These are phyloP conservation scores for Columbina picui DNA, from an alignment of 2,113 vertebrate genomes.

Conservation along the genomic window DNA sequence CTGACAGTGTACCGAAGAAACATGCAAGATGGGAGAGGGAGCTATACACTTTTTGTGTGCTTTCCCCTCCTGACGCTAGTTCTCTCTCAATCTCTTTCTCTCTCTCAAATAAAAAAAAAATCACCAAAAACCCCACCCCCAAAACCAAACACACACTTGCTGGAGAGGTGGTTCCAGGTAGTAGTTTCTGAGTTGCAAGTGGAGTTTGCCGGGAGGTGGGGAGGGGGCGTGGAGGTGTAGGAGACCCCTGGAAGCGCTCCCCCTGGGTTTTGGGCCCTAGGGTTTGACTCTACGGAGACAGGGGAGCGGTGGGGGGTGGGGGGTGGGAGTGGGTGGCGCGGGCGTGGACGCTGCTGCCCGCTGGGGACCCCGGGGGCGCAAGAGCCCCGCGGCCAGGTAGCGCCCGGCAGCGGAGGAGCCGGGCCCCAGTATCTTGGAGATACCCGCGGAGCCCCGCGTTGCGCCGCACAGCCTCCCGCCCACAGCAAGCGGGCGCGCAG, in stretches of 20 bases:
- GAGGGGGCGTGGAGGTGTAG: too few species aligned
- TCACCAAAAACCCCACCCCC: background rate
- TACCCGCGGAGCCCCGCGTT: background rate
- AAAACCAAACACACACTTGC: background rate
- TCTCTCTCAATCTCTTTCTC: background rate
- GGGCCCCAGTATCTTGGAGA: too few species aligned
- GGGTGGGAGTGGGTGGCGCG: too few species aligned
- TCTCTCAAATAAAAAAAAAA: background rate
- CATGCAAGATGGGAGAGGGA: background rate
- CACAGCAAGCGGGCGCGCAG: background rate
- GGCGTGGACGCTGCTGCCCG: background rate
- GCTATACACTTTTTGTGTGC: background rate
- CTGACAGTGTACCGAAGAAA: background rate
- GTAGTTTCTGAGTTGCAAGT: background rate
- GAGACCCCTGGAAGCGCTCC: background rate
- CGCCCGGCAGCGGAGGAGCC: background rate
- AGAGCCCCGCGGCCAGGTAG: background rate
- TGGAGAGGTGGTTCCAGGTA: background rate
- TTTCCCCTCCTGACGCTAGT: background rate
- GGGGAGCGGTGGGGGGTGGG: too few species aligned
- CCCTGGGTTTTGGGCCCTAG: background rate
- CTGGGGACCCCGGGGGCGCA: too few species aligned
- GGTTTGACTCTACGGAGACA: background rate
- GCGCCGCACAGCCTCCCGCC: background rate
- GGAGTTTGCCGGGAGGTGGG: background rate